A percentile compares a stretch with the other conserved stretches of the same genome.
Evolutionary conservation across 2,113 vertebrate genomes (phyloP).

Genomic region (Chascanopsetta lugubris): DNA sequence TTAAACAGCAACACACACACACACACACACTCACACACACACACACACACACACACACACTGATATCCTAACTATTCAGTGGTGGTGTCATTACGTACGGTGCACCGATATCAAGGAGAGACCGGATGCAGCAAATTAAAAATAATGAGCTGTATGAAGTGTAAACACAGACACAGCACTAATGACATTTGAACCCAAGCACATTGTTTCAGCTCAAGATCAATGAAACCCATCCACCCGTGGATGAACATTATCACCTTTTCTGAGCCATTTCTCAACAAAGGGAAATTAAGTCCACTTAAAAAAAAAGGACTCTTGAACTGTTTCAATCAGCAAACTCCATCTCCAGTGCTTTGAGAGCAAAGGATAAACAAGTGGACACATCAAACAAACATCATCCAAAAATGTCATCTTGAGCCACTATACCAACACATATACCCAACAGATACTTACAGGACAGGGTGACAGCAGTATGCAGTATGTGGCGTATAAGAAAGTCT

Average conservation of each 20-base stretch:
- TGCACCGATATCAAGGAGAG: neutral
- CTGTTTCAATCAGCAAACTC: neutral
- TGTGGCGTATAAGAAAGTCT: too few relatives aligned
- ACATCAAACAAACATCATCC: neutral
- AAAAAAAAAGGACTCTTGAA: neutral
- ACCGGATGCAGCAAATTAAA: conserved; percentile 3
- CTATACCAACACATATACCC: neutral
- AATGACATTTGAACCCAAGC: neutral
- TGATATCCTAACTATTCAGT: too few relatives aligned
- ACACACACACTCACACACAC: too few relatives aligned
- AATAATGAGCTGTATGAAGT: neutral
- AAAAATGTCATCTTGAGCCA: neutral
- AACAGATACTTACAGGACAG: neutral
- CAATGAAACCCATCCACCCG: neutral
- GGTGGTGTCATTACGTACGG: neutral
- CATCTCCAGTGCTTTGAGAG: neutral
- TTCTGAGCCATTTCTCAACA: neutral
- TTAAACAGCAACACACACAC: conserved; percentile 9
- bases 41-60: too few relatives aligned
- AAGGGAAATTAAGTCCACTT: neutral
- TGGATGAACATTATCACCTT: neutral
- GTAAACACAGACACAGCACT: neutral
- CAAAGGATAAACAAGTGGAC: too few relatives aligned
- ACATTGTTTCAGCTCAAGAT: neutral
- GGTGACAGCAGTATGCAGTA: neutral